These are phyloP conservation scores for Pteronotus mesoamericanus DNA, from an alignment of 2,797 vertebrate species.

Conservation along the genomic window DNA sequence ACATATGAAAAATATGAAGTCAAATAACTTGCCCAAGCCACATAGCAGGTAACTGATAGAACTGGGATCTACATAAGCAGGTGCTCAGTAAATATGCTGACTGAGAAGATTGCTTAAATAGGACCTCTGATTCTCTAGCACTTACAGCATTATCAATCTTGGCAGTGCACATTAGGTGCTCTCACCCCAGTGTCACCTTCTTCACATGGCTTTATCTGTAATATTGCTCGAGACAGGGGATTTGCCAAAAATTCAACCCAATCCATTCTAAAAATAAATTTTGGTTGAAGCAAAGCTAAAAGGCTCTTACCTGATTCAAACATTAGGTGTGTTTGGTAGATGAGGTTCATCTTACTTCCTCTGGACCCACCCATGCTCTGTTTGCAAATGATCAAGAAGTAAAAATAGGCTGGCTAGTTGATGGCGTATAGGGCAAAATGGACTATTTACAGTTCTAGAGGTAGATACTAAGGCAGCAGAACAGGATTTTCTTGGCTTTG, in stretches of 20 bases:
- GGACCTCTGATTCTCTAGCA: background rate
- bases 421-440: background rate
- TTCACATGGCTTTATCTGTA: background rate
- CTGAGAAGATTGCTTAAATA: constrained; percentile 4
- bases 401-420: constrained; percentile 23
- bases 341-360: background rate
- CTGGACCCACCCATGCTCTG: background rate
- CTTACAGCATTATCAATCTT: background rate
- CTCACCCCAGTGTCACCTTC: background rate
- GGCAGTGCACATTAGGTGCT: background rate
- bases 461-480: background rate
- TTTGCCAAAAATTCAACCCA: background rate
- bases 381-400: constrained; percentile 7
- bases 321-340: background rate
- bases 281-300: background rate
- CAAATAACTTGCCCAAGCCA: background rate
- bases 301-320: background rate
- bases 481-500: constrained; percentile 13
- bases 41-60: background rate
- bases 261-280: constrained; percentile 19
- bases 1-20: constrained; percentile 5
- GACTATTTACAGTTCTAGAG: constrained; percentile 12
- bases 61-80: constrained; percentile 5
- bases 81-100: background rate
- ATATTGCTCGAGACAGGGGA: background rate